Conservation (phyloP, 2,888 invertebrate genomes). For the Scaptomyza caliginosa region DNA sequence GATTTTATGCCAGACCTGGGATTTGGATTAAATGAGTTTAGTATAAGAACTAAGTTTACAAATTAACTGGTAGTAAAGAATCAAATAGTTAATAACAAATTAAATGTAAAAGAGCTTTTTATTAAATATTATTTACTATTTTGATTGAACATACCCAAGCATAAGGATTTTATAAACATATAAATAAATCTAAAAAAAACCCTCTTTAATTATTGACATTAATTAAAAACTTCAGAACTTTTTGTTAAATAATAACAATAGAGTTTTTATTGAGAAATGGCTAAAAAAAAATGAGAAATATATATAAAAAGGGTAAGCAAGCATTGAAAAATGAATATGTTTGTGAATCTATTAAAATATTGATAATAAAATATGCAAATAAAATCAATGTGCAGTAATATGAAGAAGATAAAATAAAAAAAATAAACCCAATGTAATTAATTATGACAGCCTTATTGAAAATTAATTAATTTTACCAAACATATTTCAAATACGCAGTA, state of each 20-base stretch:
- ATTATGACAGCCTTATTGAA: slow-evolving; percentile 53
- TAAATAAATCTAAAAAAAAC: too few relatives aligned
- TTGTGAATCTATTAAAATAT: slow-evolving; percentile 25
- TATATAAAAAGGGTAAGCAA: slow-evolving; percentile 34
- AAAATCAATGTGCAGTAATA: slow-evolving; percentile 16
- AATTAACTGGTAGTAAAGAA: not conserved
- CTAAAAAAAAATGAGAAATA: slow-evolving; percentile 18
- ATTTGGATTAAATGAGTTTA: not conserved
- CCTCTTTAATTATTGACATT: not conserved
- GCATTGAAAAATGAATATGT: slow-evolving; percentile 4
- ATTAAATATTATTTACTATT: too few relatives aligned
- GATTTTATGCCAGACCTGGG: too few relatives aligned
- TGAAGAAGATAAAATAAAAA: not conserved
- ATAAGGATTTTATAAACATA: too few relatives aligned
- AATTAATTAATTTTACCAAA: slow-evolving; percentile 64
- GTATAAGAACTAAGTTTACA: not conserved
- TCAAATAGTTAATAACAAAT: not conserved
- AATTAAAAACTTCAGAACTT: slow-evolving; percentile 8
- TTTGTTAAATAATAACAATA: slow-evolving; percentile 24
- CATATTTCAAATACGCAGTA: slow-evolving; percentile 43
- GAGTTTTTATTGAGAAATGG: slow-evolving; percentile 38
- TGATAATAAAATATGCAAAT: slow-evolving; percentile 33
- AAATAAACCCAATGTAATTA: slow-evolving; percentile 44
- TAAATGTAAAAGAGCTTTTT: not conserved
- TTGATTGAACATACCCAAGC: too few relatives aligned